phyloP scores from a whole-genome alignment of 2,113 vertebrate species.

The Etheostoma cragini region DNA sequence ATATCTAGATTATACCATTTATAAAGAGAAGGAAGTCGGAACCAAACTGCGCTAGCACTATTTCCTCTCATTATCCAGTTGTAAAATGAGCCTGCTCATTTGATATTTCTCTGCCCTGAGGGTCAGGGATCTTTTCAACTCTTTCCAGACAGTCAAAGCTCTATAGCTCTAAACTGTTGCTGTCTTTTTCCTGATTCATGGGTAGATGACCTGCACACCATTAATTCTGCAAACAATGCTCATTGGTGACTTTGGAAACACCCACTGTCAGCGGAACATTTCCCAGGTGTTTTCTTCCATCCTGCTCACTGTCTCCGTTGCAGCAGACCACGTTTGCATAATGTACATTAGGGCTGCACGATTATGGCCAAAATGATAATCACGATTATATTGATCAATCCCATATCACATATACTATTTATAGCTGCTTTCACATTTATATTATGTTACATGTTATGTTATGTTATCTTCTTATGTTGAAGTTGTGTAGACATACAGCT shows the following conservation, averaged over 20 bases:
- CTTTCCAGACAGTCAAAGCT: conserved; percentile 31
- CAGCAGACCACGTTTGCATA: neutral
- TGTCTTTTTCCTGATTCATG: conserved; percentile 25
- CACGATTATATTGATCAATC: no score
- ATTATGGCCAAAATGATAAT: no score
- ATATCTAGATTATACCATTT: conserved; percentile 57
- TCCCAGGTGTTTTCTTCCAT: conserved; percentile 31
- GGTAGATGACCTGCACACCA: conserved; percentile 14
- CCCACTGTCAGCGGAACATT: conserved; percentile 10
- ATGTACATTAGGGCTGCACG: no score
- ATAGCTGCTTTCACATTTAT: no score
- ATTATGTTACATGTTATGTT: no score
- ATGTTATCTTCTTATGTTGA: no score
- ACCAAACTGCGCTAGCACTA: conserved; percentile 40
- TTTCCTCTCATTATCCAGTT: conserved; percentile 61
- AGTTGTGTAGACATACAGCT: no score
- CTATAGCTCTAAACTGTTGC: neutral
- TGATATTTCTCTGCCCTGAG: conserved; percentile 36
- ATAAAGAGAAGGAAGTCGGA: conserved; percentile 54
- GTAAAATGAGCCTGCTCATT: conserved; percentile 53
- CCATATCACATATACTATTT: no score
- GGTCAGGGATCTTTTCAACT: conserved; percentile 41
- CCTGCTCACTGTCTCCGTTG: neutral
- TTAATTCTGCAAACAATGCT: conserved; percentile 38
- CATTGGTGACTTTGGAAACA: conserved; percentile 34